Conservation (phyloP, 1,140 invertebrate genomes). For the Nebria ingens region DNA sequence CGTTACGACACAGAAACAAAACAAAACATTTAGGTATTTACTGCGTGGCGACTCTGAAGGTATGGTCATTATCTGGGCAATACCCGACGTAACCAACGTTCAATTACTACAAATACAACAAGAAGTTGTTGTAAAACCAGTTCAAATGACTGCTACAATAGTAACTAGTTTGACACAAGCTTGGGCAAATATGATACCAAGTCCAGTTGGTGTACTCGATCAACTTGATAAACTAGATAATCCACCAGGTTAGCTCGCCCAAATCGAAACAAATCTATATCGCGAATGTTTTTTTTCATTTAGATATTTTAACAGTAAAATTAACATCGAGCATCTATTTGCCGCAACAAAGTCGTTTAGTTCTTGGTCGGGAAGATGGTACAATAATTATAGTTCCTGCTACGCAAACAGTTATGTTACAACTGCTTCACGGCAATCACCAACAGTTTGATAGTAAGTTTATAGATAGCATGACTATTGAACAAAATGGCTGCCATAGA, state of each 20-base stretch:
- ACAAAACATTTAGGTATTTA: constrained; percentile 56
- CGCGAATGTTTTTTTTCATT: constrained; percentile 19
- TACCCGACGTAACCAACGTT: constrained; percentile 66
- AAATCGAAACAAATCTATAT: constrained; percentile 11
- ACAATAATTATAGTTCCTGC: constrained; percentile 95
- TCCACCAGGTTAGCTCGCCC: constrained; percentile 16
- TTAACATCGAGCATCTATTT: constrained; percentile 89
- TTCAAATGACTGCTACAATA: constrained; percentile 54
- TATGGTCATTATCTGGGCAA: constrained; percentile 74
- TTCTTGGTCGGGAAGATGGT: constrained; percentile 91
- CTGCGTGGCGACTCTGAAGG: constrained; percentile 85
- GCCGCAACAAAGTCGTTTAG: constrained; percentile 82
- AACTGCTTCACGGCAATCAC: constrained; percentile 82
- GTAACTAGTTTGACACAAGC: constrained; percentile 70
- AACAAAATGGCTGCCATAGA: not conserved
- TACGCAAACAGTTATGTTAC: constrained; percentile 89
- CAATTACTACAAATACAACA: constrained; percentile 53
- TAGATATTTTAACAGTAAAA: constrained; percentile 47
- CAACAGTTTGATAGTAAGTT: constrained; percentile 70
- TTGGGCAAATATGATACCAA: constrained; percentile 77
- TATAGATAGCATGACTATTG: not conserved
- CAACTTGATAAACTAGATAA: constrained; percentile 53
- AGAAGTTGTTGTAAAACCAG: constrained; percentile 28
- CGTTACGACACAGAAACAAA: constrained; percentile 51
- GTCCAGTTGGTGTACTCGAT: constrained; percentile 83